Evolutionary conservation across 2,113 vertebrate species (phyloP).

Genomic region (Eublepharis macularius): DNA sequence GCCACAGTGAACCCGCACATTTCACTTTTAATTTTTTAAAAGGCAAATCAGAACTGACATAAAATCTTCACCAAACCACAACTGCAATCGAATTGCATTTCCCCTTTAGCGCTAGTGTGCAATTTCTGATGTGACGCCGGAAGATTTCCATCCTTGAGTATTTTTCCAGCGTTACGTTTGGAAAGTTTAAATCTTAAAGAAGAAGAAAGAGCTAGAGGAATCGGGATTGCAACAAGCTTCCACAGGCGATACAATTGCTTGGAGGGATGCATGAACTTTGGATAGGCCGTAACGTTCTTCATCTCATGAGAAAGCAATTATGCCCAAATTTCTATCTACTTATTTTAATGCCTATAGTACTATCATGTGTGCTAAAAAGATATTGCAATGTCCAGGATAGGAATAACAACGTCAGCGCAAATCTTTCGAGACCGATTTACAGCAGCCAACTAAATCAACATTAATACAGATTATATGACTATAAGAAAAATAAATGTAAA

Average conservation of each 20-base stretch:
- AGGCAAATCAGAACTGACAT: not conserved
- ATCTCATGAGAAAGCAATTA: slow-evolving; percentile 42
- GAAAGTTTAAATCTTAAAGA: not conserved
- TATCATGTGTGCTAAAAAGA: not conserved
- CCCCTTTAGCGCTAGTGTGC: not conserved
- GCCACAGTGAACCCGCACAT: not conserved
- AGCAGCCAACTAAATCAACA: not conserved
- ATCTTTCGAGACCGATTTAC: not conserved
- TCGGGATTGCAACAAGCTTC: not conserved
- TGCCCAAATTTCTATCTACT: slow-evolving; percentile 37
- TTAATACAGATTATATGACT: not conserved
- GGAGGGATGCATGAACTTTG: not conserved
- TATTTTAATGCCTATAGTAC: not conserved
- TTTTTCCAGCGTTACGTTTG: not conserved
- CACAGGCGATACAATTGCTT: not conserved
- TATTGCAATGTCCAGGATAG: not conserved
- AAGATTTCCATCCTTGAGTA: not conserved
- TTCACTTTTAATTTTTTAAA: not conserved
- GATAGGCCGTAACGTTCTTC: not conserved
- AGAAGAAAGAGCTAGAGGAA: not conserved
- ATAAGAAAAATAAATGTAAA: slow-evolving; percentile 37
- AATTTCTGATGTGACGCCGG: no score
- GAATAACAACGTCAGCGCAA: not conserved
- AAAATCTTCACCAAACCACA: not conserved
- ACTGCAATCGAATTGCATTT: not conserved